phyloP scores from a whole-genome alignment of 2,888 invertebrate species.

The Agonopterix subpropinquella region DNA sequence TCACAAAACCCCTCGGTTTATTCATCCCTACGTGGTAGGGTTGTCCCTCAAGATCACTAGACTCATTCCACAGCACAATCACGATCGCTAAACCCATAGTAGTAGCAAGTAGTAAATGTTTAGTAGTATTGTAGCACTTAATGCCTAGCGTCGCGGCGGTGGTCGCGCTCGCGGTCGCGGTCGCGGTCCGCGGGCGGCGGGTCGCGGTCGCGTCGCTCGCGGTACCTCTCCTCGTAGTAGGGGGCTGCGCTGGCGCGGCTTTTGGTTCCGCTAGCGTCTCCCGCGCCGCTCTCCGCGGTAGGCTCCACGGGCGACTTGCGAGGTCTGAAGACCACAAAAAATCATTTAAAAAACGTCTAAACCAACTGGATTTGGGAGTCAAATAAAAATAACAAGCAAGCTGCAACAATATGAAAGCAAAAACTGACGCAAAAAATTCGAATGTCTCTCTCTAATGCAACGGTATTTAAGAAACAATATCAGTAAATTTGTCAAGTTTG shows the following conservation, averaged over 20 bases:
- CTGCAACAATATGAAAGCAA: no score
- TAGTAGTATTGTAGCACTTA: slow-evolving; percentile 8
- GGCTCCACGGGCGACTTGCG: slow-evolving; percentile 78
- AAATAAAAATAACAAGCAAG: no score
- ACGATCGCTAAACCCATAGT: not conserved
- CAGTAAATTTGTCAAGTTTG: no score
- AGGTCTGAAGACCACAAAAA: slow-evolving; percentile 48
- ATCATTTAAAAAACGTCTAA: no score
- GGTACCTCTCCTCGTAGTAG: slow-evolving; percentile 93
- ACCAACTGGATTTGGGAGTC: no score
- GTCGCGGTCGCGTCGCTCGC: slow-evolving; percentile 78
- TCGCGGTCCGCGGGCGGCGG: slow-evolving; percentile 75
- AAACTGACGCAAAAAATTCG: not conserved
- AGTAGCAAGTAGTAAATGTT: not conserved
- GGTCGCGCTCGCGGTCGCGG: slow-evolving; percentile 60
- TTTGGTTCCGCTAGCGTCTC: slow-evolving; percentile 65
- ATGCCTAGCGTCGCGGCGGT: slow-evolving; percentile 49
- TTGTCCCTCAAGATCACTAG: no score
- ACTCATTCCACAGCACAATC: no score
- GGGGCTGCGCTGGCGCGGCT: slow-evolving; percentile 74
- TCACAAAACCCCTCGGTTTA: no score
- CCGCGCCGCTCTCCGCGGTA: slow-evolving; percentile 61
- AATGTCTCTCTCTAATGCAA: no score
- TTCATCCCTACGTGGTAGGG: no score
- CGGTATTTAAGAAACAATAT: no score